phyloP scores from a whole-genome alignment of 2,888 invertebrate species.

The Drosophila ezoana region DNA sequence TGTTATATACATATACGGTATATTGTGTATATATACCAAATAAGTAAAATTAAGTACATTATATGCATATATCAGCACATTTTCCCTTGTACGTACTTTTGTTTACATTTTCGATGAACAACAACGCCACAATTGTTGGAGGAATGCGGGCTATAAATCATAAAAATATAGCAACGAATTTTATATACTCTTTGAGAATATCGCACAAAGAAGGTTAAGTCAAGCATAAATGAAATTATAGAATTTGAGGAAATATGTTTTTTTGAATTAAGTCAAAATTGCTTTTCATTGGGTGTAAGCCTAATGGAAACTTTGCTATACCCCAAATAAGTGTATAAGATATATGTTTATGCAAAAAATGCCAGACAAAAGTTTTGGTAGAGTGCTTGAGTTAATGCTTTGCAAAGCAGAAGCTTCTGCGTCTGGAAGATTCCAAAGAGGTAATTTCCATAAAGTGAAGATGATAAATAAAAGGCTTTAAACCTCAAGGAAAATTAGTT shows the following conservation, averaged over 20 bases:
- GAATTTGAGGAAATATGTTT: too few species aligned
- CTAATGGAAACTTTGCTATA: background rate
- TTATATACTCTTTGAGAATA: slow-evolving; percentile 11
- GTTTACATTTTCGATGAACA: slow-evolving; percentile 37
- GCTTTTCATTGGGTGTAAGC: background rate
- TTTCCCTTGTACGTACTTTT: slow-evolving; percentile 9
- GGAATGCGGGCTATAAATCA: slow-evolving; percentile 8
- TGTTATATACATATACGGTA: slow-evolving; percentile 2
- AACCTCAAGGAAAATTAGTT: background rate
- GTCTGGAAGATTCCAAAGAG: slow-evolving; percentile 3
- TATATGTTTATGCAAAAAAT: background rate
- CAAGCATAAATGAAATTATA: too few species aligned
- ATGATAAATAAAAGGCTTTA: slow-evolving; percentile 2
- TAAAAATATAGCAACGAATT: background rate
- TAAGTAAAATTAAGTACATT: slow-evolving; percentile 9
- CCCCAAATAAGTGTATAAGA: background rate
- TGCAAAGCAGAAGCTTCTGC: slow-evolving; percentile 8
- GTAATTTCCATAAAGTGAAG: background rate
- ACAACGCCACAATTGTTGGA: slow-evolving; percentile 9
- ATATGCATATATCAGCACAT: slow-evolving; percentile 14
- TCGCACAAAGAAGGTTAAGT: too few species aligned
- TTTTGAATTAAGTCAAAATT: too few species aligned
- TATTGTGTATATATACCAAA: slow-evolving; percentile 3
- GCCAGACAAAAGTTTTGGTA: slow-evolving; percentile 7
- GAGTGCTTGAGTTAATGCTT: slow-evolving; percentile 16